Percentiles rank a stretch among this genome's conserved stretches.
Conservation (phyloP, 2,797 vertebrate species). For the Microcaecilia unicolor region DNA sequence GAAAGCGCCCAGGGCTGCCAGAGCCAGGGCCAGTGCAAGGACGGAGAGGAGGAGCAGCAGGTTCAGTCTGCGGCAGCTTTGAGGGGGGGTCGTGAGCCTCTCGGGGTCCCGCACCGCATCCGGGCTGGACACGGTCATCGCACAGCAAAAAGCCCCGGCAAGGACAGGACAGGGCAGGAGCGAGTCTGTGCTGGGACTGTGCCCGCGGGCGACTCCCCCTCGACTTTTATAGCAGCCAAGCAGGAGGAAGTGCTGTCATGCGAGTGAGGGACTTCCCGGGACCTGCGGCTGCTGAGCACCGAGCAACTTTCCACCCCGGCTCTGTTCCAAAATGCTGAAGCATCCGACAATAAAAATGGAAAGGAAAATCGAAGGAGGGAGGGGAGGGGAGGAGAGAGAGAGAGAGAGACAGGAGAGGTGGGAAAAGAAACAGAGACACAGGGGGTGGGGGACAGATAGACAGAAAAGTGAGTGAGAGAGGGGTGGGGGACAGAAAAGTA, state of each 20-base stretch:
- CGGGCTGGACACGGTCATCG: too few species aligned
- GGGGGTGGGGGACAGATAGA: not conserved
- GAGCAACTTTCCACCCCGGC: too few species aligned
- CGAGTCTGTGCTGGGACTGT: not conserved
- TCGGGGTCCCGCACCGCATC: not conserved
- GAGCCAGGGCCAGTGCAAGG: too few species aligned
- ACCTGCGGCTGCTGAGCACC: too few species aligned
- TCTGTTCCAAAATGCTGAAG: too few species aligned
- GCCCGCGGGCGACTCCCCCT: too few species aligned
- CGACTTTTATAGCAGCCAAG: too few species aligned
- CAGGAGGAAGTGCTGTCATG: too few species aligned
- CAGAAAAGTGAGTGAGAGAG: not conserved
- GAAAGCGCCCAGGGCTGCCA: not conserved
- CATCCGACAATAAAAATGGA: too few species aligned
- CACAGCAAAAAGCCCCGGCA: too few species aligned
- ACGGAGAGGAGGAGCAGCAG: not conserved
- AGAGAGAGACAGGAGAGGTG: not conserved
- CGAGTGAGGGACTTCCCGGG: too few species aligned
- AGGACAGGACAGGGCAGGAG: not conserved
- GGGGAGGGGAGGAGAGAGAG: not conserved
- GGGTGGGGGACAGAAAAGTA: not conserved
- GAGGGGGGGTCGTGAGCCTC: not conserved
- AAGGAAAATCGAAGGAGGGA: not conserved
- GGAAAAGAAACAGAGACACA: not conserved
- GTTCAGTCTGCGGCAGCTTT: not conserved